Percentiles rank a stretch among this genome's conserved stretches.
Conservation (phyloP, 1,140 invertebrate species). For the Drosophila biarmipes region DNA sequence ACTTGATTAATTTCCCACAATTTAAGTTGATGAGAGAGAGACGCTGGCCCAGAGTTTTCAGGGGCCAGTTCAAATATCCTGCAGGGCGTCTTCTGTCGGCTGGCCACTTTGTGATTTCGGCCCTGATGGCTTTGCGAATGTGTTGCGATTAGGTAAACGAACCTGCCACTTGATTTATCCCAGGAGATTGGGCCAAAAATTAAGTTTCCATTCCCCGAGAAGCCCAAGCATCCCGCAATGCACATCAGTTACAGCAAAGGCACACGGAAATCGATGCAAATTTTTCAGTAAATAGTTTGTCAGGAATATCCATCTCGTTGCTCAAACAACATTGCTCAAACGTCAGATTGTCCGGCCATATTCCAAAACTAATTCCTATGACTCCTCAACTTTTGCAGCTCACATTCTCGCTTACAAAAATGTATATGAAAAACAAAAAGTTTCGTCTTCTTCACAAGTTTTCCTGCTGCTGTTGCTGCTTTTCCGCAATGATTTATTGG, state of each 20-base stretch:
- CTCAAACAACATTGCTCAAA: conserved; percentile 14
- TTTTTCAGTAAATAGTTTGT: conserved; percentile 4
- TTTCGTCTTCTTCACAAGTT: conserved; percentile 48
- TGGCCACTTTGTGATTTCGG: conserved; percentile 47
- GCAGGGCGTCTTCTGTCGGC: conserved; percentile 38
- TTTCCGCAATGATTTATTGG: conserved; percentile 65
- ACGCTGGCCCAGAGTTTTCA: conserved; percentile 49
- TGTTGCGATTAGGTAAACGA: conserved; percentile 62
- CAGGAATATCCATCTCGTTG: neutral
- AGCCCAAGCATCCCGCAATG: conserved; percentile 1
- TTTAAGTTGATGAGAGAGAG: conserved; percentile 75
- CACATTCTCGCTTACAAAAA: conserved; percentile 7
- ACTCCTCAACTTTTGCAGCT: conserved; percentile 15
- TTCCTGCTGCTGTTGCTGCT: conserved; percentile 18
- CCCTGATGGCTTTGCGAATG: conserved; percentile 64
- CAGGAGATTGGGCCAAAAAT: conserved; percentile 39
- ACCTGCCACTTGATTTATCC: conserved; percentile 63
- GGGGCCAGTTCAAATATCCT: conserved; percentile 38
- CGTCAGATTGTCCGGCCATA: conserved; percentile 24
- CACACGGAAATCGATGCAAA: conserved; percentile 1
- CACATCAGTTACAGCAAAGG: conserved; percentile 23
- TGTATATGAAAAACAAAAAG: conserved; percentile 35
- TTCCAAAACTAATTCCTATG: conserved; percentile 34
- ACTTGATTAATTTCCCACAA: conserved; percentile 82
- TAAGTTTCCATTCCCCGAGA: neutral